Evolutionary conservation across 2,797 vertebrate species (phyloP).

Genomic region (Arvicola amphibius): DNA sequence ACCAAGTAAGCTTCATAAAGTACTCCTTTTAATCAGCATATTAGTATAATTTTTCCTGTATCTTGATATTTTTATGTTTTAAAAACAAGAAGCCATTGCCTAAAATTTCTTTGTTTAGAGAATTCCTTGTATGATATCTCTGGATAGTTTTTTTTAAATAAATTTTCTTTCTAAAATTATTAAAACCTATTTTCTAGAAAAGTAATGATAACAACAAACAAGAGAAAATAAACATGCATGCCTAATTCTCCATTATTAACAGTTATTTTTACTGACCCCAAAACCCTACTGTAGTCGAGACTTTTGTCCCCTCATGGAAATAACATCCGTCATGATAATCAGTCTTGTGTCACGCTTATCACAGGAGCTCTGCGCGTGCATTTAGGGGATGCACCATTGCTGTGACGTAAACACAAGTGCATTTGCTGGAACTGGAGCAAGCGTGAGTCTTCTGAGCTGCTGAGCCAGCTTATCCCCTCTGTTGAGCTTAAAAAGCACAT

Average conservation of each 20-base stretch:
- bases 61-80: constrained; percentile 32
- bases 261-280: not conserved
- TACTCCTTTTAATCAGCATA: not conserved
- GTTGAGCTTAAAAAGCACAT: constrained; percentile 76
- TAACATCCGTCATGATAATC: not conserved
- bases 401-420: constrained; percentile 65
- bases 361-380: constrained; percentile 59
- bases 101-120: constrained; percentile 32
- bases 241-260: not conserved
- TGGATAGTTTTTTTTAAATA: not conserved
- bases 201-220: not conserved
- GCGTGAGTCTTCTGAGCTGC: constrained; percentile 63
- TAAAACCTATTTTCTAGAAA: not conserved
- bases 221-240: not conserved
- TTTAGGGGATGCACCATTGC: constrained; percentile 67
- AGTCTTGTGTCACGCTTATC: constrained; percentile 59
- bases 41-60: not conserved
- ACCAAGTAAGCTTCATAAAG: constrained; percentile 37
- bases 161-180: not conserved
- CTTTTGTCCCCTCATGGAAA: constrained; percentile 67
- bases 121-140: not conserved
- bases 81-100: constrained; percentile 42
- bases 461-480: constrained; percentile 81
- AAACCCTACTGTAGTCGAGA: not conserved
- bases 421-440: constrained; percentile 74